These are phyloP conservation scores for Caenorhabditis sp. DNA, from an alignment of 2,888 invertebrate species.

Conservation along the genomic window DNA sequence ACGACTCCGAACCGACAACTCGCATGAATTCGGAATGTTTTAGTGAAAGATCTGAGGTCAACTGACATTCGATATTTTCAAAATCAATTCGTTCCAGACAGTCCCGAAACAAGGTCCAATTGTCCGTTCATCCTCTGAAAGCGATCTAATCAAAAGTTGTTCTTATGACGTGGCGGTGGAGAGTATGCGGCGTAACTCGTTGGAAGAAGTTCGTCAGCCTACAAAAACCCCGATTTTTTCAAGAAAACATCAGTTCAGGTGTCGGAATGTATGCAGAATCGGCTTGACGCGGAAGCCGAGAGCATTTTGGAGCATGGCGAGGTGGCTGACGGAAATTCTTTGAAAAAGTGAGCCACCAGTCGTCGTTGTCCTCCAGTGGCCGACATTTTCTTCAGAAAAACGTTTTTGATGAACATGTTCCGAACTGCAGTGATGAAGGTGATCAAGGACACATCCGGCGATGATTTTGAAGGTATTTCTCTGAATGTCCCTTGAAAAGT, in stretches of 20 bases:
- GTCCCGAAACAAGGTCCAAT: neutral
- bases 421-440: slow-evolving; percentile 46
- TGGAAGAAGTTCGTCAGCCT: slow-evolving; percentile 17
- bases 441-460: slow-evolving; percentile 28
- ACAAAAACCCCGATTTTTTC: neutral
- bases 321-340: slow-evolving; percentile 26
- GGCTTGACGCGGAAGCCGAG: slow-evolving; percentile 24
- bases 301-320: slow-evolving; percentile 25
- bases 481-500: slow-evolving; percentile 7
- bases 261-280: slow-evolving; percentile 30
- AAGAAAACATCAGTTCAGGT: slow-evolving; percentile 1
- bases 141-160: slow-evolving; percentile 18
- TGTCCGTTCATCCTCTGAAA: slow-evolving; percentile 12
- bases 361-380: too few relatives aligned
- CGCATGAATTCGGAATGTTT: slow-evolving; percentile 19
- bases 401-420: slow-evolving; percentile 47
- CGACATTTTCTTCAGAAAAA: slow-evolving; percentile 40
- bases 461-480: slow-evolving; percentile 35
- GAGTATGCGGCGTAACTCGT: slow-evolving; percentile 33
- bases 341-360: slow-evolving; percentile 22
- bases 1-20: slow-evolving; percentile 18
- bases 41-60: slow-evolving; percentile 22
- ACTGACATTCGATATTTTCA: neutral
- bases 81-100: neutral
- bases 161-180: slow-evolving; percentile 37